A percentile compares a stretch with the other conserved stretches of the same genome.
Conservation (phyloP, 2,888 invertebrate species). For the Saturnia japonica region DNA sequence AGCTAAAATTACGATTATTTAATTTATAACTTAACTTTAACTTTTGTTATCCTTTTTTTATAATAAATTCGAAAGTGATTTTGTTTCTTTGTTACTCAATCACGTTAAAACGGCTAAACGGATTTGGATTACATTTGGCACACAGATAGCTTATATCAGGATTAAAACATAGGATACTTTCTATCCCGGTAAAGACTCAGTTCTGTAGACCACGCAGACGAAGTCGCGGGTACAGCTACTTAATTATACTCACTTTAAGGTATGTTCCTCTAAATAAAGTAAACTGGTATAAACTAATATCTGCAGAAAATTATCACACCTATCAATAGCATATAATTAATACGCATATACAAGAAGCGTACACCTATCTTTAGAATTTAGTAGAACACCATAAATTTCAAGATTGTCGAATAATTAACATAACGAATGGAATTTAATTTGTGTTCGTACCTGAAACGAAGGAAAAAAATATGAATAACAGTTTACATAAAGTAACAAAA, state of each 20-base stretch:
- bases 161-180: too few species aligned
- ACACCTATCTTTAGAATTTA: background rate
- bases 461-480: background rate
- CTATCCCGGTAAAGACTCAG: too few species aligned
- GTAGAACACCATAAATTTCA: background rate
- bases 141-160: too few species aligned
- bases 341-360: background rate
- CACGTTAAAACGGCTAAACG: too few species aligned
- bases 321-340: background rate
- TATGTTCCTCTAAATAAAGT: background rate
- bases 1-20: too few species aligned
- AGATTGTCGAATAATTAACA: background rate
- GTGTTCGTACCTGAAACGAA: conserved; percentile 2
- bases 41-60: too few species aligned
- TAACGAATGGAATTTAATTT: background rate
- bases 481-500: background rate
- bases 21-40: too few species aligned
- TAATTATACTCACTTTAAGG: background rate
- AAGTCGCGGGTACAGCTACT: too few species aligned
- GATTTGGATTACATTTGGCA: too few species aligned
- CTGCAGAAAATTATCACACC: background rate
- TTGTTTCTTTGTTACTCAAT: too few species aligned
- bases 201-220: too few species aligned
- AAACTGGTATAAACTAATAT: background rate
- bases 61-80: too few species aligned